Evolutionary conservation across 2,797 vertebrate species (phyloP).

Genomic region (Myripristis jacobus): DNA sequence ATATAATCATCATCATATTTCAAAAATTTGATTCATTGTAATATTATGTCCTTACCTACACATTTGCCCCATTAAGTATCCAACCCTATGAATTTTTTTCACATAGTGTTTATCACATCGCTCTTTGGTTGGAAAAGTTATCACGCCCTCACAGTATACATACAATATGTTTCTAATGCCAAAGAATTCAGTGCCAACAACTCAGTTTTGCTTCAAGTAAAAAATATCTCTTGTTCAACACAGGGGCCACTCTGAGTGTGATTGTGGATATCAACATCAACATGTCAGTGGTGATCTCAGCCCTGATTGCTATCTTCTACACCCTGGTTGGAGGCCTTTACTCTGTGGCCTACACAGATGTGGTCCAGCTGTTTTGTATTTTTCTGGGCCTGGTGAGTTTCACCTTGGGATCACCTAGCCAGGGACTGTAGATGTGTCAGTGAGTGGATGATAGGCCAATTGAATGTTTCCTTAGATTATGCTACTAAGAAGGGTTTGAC

Average conservation of each 20-base stretch:
- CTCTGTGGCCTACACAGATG: conserved; percentile 97
- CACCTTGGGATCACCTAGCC: not conserved
- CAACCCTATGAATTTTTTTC: too few species aligned
- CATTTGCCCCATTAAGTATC: too few species aligned
- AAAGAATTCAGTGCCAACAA: too few species aligned
- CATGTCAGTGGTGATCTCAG: conserved; percentile 92
- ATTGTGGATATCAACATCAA: conserved; percentile 93
- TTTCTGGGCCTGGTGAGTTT: conserved; percentile 94
- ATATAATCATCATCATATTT: too few species aligned
- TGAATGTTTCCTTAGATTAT: not conserved
- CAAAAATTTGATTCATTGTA: too few species aligned
- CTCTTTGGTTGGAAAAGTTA: too few species aligned
- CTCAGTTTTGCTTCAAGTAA: not conserved
- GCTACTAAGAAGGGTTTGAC: not conserved
- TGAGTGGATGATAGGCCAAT: not conserved
- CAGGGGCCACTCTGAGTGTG: conserved; percentile 97
- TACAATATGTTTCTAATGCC: too few species aligned
- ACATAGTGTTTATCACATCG: too few species aligned
- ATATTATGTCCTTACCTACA: too few species aligned
- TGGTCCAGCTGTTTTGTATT: conserved; percentile 98
- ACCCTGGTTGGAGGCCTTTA: conserved; percentile 95
- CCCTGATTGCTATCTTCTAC: conserved; percentile 93
- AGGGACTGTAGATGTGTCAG: not conserved
- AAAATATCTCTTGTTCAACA: not conserved
- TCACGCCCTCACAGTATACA: too few species aligned